Evolutionary conservation across 2,113 vertebrate species (phyloP).

Genomic region (Gnathonemus echidnorhynchus): DNA sequence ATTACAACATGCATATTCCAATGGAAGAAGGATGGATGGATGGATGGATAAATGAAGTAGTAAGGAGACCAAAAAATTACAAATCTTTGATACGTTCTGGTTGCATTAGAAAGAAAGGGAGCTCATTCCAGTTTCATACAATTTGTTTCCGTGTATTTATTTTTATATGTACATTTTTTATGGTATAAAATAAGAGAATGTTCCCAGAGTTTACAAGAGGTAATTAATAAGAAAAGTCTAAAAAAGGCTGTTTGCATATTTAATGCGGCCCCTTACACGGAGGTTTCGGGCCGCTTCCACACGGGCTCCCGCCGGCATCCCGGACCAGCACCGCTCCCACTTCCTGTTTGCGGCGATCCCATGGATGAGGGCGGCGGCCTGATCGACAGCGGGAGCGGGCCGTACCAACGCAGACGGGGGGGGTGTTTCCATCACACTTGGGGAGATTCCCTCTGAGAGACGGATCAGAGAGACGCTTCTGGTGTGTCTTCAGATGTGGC

Average conservation of each 20-base stretch:
- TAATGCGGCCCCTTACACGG: conserved; percentile 17
- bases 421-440: not conserved
- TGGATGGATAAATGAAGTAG: not conserved
- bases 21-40: not conserved
- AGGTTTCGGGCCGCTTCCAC: not conserved
- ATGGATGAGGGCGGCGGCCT: not conserved
- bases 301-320: not conserved
- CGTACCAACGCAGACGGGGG: not conserved
- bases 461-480: conserved; percentile 1
- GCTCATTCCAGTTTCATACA: not conserved
- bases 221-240: conserved; percentile 23
- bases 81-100: not conserved
- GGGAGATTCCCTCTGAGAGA: not conserved
- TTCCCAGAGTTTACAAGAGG: not conserved
- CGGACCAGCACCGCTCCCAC: not conserved
- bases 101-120: not conserved
- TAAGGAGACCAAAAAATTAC: not conserved
- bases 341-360: not conserved
- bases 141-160: not conserved
- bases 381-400: not conserved
- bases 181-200: not conserved
- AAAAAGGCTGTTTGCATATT: conserved; percentile 19
- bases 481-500: not conserved
- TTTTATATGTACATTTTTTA: not conserved
- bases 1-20: not conserved